Percentiles rank a stretch among this genome's conserved stretches.
These are phyloP conservation scores for Parauchenoglanis ngamensis DNA, from an alignment of 2,797 vertebrate species.

Conservation along the genomic window DNA sequence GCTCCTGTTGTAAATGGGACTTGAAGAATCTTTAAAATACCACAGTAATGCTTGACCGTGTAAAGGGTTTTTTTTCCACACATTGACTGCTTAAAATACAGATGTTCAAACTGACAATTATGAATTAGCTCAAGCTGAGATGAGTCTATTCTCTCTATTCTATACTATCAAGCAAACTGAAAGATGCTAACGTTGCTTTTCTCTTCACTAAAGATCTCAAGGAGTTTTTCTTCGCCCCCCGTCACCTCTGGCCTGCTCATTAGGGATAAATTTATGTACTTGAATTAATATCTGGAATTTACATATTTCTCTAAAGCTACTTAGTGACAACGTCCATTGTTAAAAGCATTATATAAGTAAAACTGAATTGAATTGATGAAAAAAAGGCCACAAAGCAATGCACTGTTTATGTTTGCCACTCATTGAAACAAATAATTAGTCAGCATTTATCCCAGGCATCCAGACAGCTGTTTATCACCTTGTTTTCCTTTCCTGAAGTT, in stretches of 20 bases:
- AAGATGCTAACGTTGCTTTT: conserved; percentile 25
- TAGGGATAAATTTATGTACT: not conserved
- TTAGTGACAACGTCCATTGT: not conserved
- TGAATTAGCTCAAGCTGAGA: conserved; percentile 23
- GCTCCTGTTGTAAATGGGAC: not conserved
- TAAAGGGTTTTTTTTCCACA: not conserved
- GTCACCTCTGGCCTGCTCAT: not conserved
- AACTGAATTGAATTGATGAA: not conserved
- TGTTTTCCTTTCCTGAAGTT: conserved; percentile 40
- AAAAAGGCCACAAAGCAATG: not conserved
- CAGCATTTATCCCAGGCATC: conserved; percentile 20
- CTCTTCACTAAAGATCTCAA: not conserved
- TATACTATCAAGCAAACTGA: not conserved
- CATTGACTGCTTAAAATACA: not conserved
- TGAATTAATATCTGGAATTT: not conserved
- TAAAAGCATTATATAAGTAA: not conserved
- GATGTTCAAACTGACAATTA: conserved; percentile 47
- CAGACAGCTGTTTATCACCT: conserved; percentile 36
- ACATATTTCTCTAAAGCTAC: not conserved
- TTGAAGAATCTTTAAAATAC: not conserved
- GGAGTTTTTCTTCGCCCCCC: not conserved
- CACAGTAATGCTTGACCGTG: not conserved
- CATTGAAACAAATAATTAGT: conserved; percentile 40
- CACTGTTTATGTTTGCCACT: conserved; percentile 28
- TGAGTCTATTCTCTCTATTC: conserved; percentile 37